Conservation (phyloP, 2,797 vertebrate species). For the Lutra lutra region DNA sequence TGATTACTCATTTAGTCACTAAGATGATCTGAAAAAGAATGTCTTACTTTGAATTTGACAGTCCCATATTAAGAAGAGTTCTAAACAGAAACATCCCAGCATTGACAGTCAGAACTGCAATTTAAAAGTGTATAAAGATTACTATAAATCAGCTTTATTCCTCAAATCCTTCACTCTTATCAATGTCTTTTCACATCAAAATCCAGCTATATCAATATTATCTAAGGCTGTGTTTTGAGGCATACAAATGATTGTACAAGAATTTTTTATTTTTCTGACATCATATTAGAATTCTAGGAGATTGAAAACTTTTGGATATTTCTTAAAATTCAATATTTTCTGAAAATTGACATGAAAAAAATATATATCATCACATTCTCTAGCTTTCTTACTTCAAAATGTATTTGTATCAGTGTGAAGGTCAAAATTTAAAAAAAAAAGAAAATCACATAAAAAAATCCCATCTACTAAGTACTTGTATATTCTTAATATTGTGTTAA, state of each 20-base stretch:
- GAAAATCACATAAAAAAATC: neutral
- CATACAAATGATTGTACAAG: neutral
- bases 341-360: neutral
- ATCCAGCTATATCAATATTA: neutral
- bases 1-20: neutral
- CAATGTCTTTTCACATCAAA: neutral
- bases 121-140: neutral
- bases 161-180: neutral
- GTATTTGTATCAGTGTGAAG: neutral
- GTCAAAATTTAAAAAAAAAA: neutral
- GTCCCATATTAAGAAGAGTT: neutral
- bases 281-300: constrained; percentile 14
- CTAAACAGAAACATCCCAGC: neutral
- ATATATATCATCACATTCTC: neutral
- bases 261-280: neutral
- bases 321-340: constrained; percentile 13
- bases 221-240: neutral
- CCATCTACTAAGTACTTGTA: neutral
- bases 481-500: neutral
- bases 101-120: neutral
- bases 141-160: neutral
- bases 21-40: neutral
- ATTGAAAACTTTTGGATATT: neutral
- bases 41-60: neutral
- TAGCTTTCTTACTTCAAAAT: neutral